Base-by-base conservation (phyloP, 1,140 invertebrate species). In the Coenobita brevimanus region DNA sequence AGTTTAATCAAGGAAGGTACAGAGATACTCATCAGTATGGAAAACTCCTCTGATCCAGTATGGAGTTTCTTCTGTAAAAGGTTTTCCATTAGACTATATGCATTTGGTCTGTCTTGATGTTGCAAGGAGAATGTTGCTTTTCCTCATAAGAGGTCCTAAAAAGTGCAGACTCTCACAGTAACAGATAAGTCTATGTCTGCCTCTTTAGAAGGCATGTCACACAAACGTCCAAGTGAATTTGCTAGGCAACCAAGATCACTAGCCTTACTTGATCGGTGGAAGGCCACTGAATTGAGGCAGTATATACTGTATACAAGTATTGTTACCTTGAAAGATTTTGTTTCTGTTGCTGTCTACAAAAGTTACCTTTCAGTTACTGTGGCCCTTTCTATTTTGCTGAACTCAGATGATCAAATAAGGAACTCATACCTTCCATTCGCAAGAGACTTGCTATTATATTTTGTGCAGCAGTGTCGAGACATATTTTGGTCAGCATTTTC, bases 171-270 rank as follows among this genome's bases (percentile, higher is more conserved):
- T 76, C 4, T 76, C 73, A 41, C 73, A 76, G 73, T 41, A 76
- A 43, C 73, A 41, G 1, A 43, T 76, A 76, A 76, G 17, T 21
- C 46, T 41, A n/a, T 76, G 41, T 76, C 73, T 17, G n/a, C 73
- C 38, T 73, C 69, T 30, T 76, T 76, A 76, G 73, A 76, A 43
- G 36, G 73, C 41, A 3, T 76, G 24, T 76, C 73, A 46, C 38
- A 76, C 46, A 76, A n/a, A 10, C 73, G 38, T 43, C 73, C 73
- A 76, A 76, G 73, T n/a, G 73, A 76, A 41, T 76, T 76, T 76
- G 73, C 73, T 43, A 76, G 73, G 41, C 73, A 76, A n/a, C 73
- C 73, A 76, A 76, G 73, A 43, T 76, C 73, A 8, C 38, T 76
- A 41, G 36, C 73, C 36, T 43, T 76, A n/a, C 38, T 43, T 76